Percentiles rank a stretch among this genome's conserved stretches.
Evolutionary conservation across 2,797 vertebrate genomes (phyloP).

Genomic region (Liasis olivaceus): DNA sequence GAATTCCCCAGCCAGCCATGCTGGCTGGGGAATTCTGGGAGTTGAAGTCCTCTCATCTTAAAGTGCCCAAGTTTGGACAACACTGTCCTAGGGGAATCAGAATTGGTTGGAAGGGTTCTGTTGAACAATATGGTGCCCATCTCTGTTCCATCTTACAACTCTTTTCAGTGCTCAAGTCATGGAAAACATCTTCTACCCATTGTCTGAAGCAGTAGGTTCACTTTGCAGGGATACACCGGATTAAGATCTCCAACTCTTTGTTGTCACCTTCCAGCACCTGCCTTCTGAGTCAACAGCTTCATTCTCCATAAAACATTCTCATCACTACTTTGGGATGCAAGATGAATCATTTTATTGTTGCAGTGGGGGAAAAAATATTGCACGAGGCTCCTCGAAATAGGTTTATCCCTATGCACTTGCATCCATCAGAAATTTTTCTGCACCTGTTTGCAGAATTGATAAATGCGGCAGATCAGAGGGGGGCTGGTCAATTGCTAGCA

Average conservation of each 20-base stretch:
- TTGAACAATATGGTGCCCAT: too few species aligned
- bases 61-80: too few species aligned
- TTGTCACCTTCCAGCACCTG: background rate
- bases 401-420: background rate
- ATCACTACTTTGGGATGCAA: background rate
- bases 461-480: background rate
- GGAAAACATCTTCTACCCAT: background rate
- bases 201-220: background rate
- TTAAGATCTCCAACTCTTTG: background rate
- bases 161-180: background rate
- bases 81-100: background rate
- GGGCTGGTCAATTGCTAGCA: background rate
- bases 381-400: too few species aligned
- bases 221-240: background rate
- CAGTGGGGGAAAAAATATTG: background rate
- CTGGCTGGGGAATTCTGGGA: too few species aligned
- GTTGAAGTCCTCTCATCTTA: too few species aligned
- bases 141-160: too few species aligned
- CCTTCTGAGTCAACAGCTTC: background rate
- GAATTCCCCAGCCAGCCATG: too few species aligned
- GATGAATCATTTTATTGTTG: background rate
- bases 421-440: background rate
- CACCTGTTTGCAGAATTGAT: background rate
- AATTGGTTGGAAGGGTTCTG: background rate
- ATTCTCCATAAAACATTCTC: background rate